phyloP scores from a whole-genome alignment of 2,797 vertebrate species.

The Malacoctenus gilli region DNA sequence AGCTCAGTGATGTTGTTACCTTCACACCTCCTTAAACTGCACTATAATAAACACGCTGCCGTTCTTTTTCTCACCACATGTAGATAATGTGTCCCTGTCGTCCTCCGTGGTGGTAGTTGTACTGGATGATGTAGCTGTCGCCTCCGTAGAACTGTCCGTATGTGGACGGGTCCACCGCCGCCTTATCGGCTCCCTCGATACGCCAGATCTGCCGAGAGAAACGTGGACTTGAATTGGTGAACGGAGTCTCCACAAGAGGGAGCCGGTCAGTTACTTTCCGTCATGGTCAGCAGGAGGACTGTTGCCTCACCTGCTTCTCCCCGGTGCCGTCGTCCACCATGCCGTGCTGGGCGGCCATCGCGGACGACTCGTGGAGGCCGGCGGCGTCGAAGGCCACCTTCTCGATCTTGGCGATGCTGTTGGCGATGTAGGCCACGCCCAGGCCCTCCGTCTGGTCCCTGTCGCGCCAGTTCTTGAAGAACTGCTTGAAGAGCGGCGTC shows the following conservation, averaged over 20 bases:
- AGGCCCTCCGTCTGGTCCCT: constrained; percentile 90
- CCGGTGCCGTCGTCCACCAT: constrained; percentile 95
- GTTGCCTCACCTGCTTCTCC: constrained; percentile 86
- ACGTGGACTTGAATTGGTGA: no score
- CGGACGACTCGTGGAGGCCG: constrained; percentile 86
- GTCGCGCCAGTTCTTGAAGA: constrained; percentile 98
- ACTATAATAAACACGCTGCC: no score
- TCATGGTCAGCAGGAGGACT: no score
- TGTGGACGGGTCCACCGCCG: constrained; percentile 82
- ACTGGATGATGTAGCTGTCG: constrained; percentile 97
- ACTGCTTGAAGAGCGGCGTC: constrained; percentile 97
- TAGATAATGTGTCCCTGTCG: constrained; percentile 96
- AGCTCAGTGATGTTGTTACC: not conserved
- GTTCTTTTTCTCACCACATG: constrained; percentile 90
- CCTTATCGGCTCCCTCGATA: constrained; percentile 89
- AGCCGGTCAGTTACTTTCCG: no score
- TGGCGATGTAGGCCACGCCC: constrained; percentile 90
- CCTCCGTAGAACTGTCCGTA: constrained; percentile 96
- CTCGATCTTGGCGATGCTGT: constrained; percentile 92
- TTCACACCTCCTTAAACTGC: not conserved
- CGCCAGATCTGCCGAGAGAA: constrained; percentile 89
- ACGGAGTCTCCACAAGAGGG: no score
- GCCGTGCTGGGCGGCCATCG: constrained; percentile 96
- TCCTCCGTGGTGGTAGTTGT: constrained; percentile 86
- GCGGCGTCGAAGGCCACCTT: constrained; percentile 91